These are phyloP conservation scores for Heliconius ethilla DNA, from an alignment of 2,888 invertebrate genomes.

Conservation along the genomic window DNA sequence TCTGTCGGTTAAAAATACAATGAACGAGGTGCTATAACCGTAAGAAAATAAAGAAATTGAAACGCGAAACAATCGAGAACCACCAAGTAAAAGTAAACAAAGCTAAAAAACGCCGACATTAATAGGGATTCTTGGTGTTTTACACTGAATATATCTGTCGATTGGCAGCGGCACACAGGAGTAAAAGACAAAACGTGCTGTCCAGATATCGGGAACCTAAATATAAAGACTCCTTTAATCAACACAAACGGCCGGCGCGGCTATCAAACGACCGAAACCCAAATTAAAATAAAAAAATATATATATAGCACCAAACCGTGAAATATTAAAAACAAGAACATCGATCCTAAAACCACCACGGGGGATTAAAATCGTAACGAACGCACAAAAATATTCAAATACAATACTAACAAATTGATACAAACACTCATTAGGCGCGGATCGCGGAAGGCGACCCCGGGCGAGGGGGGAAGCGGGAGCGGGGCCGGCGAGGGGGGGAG, in stretches of 20 bases:
- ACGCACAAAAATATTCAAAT: constrained; percentile 81
- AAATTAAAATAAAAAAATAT: constrained; percentile 59
- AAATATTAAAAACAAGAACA: constrained; percentile 72
- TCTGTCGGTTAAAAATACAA: constrained; percentile 17
- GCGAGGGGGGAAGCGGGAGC: constrained; percentile 52
- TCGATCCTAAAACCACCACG: constrained; percentile 76
- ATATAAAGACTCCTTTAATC: constrained; percentile 69
- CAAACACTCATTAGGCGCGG: constrained; percentile 81
- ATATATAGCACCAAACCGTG: constrained; percentile 51
- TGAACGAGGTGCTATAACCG: neutral
- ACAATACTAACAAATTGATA: constrained; percentile 83
- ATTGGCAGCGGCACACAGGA: constrained; percentile 44
- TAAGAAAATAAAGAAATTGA: neutral
- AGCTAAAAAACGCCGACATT: constrained; percentile 2
- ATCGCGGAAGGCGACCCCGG: constrained; percentile 70
- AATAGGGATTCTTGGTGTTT: constrained; percentile 5
- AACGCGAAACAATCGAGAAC: constrained; percentile 12
- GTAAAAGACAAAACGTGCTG: constrained; percentile 52
- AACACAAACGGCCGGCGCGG: constrained; percentile 60
- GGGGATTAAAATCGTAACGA: constrained; percentile 81
- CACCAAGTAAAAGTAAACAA: constrained; percentile 12
- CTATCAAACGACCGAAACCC: constrained; percentile 65
- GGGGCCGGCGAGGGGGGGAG: constrained; percentile 46
- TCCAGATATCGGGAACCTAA: constrained; percentile 48
- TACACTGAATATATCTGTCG: constrained; percentile 21